Evolutionary conservation across 2,888 invertebrate genomes (phyloP).

Genomic region (Phragmatobia fuliginosa): DNA sequence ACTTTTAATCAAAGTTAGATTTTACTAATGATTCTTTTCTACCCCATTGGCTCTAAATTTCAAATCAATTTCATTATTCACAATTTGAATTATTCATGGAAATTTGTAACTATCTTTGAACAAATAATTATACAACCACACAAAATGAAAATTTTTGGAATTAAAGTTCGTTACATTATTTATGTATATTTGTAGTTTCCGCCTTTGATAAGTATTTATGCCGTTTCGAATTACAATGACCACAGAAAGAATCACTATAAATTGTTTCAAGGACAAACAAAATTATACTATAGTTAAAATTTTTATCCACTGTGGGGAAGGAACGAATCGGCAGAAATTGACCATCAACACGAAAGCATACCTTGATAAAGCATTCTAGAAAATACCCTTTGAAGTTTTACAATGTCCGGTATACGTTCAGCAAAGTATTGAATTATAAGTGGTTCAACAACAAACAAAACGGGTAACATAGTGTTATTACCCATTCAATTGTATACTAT

Average conservation of each 20-base stretch:
- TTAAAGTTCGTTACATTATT: conserved; percentile 33
- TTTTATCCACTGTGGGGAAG: conserved; percentile 36
- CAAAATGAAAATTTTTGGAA: background rate
- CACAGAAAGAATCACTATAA: conserved; percentile 30
- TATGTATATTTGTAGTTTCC: conserved; percentile 18
- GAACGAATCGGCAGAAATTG: conserved; percentile 46
- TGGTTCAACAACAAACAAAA: conserved; percentile 46
- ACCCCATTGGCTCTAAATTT: background rate
- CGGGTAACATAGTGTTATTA: conserved; percentile 29
- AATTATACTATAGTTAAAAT: conserved; percentile 33
- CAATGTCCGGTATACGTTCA: conserved; percentile 25
- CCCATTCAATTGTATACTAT: conserved; percentile 43
- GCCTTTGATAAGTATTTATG: conserved; percentile 11
- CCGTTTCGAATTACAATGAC: conserved; percentile 42
- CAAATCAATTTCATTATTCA: background rate
- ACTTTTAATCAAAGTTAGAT: background rate
- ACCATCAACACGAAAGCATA: conserved; percentile 33
- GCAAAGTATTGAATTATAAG: conserved; percentile 32
- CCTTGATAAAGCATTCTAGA: conserved; percentile 26
- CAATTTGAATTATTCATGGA: background rate
- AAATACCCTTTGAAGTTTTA: conserved; percentile 36
- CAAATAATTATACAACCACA: background rate
- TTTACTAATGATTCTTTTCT: background rate
- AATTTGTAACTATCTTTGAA: background rate
- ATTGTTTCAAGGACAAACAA: conserved; percentile 46